Percentiles rank a stretch among this genome's conserved stretches.
phyloP scores from a whole-genome alignment of 2,113 vertebrate genomes.

The Mohoua ochrocephala region DNA sequence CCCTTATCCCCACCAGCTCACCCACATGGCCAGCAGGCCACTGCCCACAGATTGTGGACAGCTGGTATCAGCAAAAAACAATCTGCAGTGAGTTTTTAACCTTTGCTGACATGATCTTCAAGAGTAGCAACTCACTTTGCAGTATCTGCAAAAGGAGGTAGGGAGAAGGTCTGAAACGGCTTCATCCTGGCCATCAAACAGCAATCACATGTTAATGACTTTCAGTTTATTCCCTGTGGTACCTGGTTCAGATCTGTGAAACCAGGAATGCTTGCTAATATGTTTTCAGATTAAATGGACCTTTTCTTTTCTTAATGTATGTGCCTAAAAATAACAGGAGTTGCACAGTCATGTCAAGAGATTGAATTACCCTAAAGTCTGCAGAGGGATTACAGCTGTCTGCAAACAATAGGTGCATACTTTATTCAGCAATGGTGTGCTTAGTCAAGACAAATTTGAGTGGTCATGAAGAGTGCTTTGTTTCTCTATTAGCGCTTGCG shows the following conservation, averaged over 20 bases:
- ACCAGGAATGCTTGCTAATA: slow-evolving; percentile 24
- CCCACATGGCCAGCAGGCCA: not conserved
- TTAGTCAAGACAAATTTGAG: slow-evolving; percentile 5
- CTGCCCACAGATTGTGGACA: not conserved
- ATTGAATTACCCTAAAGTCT: not conserved
- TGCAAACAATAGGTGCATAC: not conserved
- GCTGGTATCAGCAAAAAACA: not conserved
- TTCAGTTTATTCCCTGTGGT: not conserved
- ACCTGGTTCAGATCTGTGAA: slow-evolving; percentile 2
- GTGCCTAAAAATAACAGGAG: slow-evolving; percentile 36
- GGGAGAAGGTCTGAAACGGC: not conserved
- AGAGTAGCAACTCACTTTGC: not conserved
- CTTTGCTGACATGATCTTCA: not conserved
- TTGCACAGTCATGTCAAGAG: slow-evolving; percentile 12
- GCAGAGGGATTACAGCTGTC: slow-evolving; percentile 6
- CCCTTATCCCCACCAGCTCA: not conserved
- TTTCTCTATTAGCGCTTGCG: not conserved
- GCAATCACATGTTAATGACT: not conserved
- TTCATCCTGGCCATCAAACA: slow-evolving; percentile 8
- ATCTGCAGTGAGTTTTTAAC: not conserved
- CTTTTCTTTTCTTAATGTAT: slow-evolving; percentile 23
- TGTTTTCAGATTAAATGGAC: slow-evolving; percentile 51
- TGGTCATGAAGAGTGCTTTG: not conserved
- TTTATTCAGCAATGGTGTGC: not conserved
- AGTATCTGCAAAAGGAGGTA: not conserved